Evolutionary conservation across 2,113 vertebrate species (phyloP).

Genomic region (Pterophyllum scalare): DNA sequence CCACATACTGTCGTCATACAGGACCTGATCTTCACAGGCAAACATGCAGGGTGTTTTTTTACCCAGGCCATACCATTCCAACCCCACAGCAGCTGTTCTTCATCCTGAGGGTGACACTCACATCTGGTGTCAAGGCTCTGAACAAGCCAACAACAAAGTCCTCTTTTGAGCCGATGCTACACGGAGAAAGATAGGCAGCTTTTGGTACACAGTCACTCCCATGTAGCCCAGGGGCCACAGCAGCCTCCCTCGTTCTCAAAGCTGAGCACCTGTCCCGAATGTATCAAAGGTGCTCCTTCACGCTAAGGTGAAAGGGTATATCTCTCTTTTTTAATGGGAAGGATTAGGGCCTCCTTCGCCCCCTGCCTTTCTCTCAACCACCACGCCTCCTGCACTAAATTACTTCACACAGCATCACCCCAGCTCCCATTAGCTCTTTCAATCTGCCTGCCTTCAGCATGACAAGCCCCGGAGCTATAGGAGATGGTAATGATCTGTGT

Average conservation of each 20-base stretch:
- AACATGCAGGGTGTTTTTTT: conserved; percentile 52
- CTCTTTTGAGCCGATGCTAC: conserved; percentile 46
- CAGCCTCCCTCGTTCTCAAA: conserved; percentile 65
- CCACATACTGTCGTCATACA: conserved; percentile 25
- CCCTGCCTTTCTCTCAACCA: conserved; percentile 39
- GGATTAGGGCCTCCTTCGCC: conserved; percentile 63
- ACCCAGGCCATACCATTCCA: conserved; percentile 39
- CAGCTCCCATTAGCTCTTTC: conserved; percentile 76
- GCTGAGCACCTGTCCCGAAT: conserved; percentile 69
- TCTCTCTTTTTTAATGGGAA: conserved; percentile 56
- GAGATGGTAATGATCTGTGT: conserved; percentile 79
- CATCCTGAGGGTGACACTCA: conserved; percentile 63
- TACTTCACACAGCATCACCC: conserved; percentile 79
- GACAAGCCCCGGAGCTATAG: conserved; percentile 72
- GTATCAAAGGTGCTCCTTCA: conserved; percentile 61
- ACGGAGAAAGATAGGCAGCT: conserved; percentile 28
- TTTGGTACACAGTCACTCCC: conserved; percentile 56
- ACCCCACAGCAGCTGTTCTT: conserved; percentile 62
- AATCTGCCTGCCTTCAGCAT: conserved; percentile 83
- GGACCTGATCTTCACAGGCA: conserved; percentile 38
- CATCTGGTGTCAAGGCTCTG: conserved; percentile 74
- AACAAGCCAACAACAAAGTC: conserved; percentile 64
- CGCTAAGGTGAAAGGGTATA: conserved; percentile 63
- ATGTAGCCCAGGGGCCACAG: conserved; percentile 44
- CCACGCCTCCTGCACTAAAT: conserved; percentile 75